These are phyloP conservation scores for Chloroceryle inda DNA, from an alignment of 2,797 vertebrate genomes.

Conservation along the genomic window DNA sequence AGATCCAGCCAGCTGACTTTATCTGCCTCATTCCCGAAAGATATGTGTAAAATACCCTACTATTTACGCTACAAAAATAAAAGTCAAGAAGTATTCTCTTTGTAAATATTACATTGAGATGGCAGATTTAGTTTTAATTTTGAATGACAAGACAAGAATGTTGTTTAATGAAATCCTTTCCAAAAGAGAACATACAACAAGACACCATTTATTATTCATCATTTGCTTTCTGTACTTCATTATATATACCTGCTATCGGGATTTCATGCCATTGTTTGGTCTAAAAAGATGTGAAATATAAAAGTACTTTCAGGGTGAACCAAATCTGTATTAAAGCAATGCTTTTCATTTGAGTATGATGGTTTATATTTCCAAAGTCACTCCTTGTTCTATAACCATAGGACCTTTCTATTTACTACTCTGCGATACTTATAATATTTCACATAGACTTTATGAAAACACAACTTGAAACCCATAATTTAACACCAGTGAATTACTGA, in stretches of 20 bases:
- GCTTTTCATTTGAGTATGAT: neutral
- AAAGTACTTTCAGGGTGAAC: neutral
- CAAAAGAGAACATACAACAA: conserved; percentile 42
- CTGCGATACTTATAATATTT: neutral
- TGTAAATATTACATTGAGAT: conserved; percentile 69
- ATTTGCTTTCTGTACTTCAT: conserved; percentile 42
- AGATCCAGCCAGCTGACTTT: neutral
- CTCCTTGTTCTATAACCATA: neutral
- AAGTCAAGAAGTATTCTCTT: conserved; percentile 39
- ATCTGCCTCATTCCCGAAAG: neutral
- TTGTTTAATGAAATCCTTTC: conserved; percentile 62
- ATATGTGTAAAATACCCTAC: neutral
- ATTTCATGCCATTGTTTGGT: conserved; percentile 7
- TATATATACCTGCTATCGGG: conserved; percentile 20
- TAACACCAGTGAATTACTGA: neutral
- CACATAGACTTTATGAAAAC: neutral
- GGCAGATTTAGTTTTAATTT: conserved; percentile 66
- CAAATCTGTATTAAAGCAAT: neutral
- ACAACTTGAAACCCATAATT: neutral
- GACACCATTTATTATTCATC: conserved; percentile 60
- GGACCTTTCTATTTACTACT: neutral
- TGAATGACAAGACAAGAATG: conserved; percentile 63
- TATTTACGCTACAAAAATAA: neutral
- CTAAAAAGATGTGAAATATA: conserved; percentile 17
- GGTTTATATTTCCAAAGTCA: neutral